Evolutionary conservation across 2,113 vertebrate genomes (phyloP).

Genomic region (Burhinus oedicnemus): DNA sequence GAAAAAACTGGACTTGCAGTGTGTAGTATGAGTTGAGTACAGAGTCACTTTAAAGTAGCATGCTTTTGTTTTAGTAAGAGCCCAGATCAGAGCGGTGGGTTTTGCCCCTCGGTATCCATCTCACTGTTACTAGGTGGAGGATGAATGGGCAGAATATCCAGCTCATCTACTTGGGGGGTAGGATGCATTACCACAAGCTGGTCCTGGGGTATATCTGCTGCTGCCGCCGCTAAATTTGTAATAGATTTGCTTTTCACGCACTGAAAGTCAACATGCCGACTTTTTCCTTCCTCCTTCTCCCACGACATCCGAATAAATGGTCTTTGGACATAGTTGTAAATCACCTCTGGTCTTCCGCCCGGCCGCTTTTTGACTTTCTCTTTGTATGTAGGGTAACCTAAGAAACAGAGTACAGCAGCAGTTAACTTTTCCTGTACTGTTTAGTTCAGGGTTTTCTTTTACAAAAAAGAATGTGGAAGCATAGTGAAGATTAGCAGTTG

Average conservation of each 20-base stretch:
- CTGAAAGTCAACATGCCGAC: slow-evolving; percentile 97
- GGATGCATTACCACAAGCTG: slow-evolving; percentile 96
- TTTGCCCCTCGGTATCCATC: slow-evolving; percentile 88
- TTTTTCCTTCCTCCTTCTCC: slow-evolving; percentile 99
- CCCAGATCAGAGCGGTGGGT: slow-evolving; percentile 82
- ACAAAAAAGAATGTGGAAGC: neutral
- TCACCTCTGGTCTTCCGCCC: slow-evolving; percentile 94
- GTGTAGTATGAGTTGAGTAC: slow-evolving; percentile 65
- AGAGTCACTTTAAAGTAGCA: slow-evolving; percentile 67
- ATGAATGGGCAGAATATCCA: slow-evolving; percentile 92
- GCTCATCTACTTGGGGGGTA: slow-evolving; percentile 95
- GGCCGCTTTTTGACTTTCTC: slow-evolving; percentile 98
- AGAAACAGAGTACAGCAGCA: neutral
- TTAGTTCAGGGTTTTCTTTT: neutral
- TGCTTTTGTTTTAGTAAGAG: slow-evolving; percentile 57
- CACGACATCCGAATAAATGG: slow-evolving; percentile 99
- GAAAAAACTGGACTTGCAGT: slow-evolving; percentile 67
- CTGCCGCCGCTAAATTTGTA: slow-evolving; percentile 93
- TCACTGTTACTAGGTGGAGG: slow-evolving; percentile 84
- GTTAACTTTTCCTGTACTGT: accelerated
- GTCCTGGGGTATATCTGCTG: slow-evolving; percentile 96
- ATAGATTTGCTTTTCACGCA: slow-evolving; percentile 99
- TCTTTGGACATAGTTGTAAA: slow-evolving; percentile 98
- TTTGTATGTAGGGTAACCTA: slow-evolving; percentile 97
- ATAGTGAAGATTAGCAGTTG: neutral